Percentiles rank a stretch among this genome's conserved stretches.
Conservation (phyloP, 1,140 invertebrate genomes). For the Gonioctena quinquepunctata region DNA sequence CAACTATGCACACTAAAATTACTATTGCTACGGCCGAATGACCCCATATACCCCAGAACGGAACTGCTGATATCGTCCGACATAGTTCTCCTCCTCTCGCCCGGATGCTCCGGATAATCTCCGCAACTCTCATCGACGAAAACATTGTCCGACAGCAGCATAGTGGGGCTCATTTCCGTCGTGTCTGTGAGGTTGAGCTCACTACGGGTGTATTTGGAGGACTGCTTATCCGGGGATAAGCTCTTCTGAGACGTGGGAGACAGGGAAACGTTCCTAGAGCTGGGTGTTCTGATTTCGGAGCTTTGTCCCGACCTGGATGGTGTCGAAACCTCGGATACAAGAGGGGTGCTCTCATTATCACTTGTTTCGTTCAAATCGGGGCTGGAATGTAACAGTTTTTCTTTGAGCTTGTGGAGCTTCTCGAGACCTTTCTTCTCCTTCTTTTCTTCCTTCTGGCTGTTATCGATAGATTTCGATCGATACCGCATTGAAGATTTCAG, state of each 20-base stretch:
- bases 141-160: not conserved
- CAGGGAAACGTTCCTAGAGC: slow-evolving; percentile 41
- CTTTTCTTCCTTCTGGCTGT: slow-evolving; percentile 29
- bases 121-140: not conserved
- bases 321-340: slow-evolving; percentile 53
- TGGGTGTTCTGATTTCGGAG: slow-evolving; percentile 40
- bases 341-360: slow-evolving; percentile 55
- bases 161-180: not conserved
- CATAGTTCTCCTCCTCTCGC: slow-evolving; percentile 33
- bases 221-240: slow-evolving; percentile 36
- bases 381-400: slow-evolving; percentile 54
- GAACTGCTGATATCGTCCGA: slow-evolving; percentile 39
- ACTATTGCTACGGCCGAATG: slow-evolving; percentile 19
- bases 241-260: slow-evolving; percentile 44
- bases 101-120: not conserved
- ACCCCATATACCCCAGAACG: slow-evolving; percentile 20
- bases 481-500: slow-evolving; percentile 27
- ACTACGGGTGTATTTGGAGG: slow-evolving; percentile 25
- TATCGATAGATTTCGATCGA: slow-evolving; percentile 52
- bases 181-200: slow-evolving; percentile 36
- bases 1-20: slow-evolving; percentile 35
- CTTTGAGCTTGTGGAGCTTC: slow-evolving; percentile 55
- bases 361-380: slow-evolving; percentile 50
- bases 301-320: slow-evolving; percentile 44
- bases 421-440: slow-evolving; percentile 44